Conservation (phyloP, 2,797 vertebrate species). For the Okamejei kenojei region DNA sequence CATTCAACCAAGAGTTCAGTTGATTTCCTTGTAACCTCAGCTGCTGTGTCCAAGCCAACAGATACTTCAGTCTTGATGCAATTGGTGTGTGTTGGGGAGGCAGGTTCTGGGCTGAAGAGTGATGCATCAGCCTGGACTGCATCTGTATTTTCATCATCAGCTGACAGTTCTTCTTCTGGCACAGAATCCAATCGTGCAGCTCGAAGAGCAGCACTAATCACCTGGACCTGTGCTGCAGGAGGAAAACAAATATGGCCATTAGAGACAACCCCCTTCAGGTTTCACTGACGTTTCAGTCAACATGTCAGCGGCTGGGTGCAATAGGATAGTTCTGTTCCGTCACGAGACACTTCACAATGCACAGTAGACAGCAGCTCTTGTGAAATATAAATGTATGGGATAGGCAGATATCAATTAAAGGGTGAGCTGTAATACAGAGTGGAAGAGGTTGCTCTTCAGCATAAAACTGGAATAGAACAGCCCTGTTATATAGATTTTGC, state of each 20-base stretch:
- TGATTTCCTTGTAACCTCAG: neutral
- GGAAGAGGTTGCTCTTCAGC: neutral
- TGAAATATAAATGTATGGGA: neutral
- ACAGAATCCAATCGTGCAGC: conserved; percentile 73
- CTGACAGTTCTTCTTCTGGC: conserved; percentile 45
- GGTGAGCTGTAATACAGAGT: neutral
- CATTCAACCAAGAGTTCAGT: neutral
- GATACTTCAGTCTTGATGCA: neutral
- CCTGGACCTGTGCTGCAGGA: conserved; percentile 74
- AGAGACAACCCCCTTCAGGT: neutral
- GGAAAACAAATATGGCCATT: neutral
- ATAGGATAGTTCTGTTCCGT: neutral
- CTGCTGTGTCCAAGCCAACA: neutral
- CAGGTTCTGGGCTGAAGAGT: neutral
- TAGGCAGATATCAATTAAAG: neutral
- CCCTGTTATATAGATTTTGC: neutral
- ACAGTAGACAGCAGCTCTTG: neutral
- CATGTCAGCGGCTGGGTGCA: neutral
- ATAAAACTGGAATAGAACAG: neutral
- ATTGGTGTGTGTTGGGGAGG: neutral
- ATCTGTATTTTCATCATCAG: neutral
- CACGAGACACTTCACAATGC: neutral
- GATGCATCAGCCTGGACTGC: neutral
- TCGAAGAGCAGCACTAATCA: conserved; percentile 77
- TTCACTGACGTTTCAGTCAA: neutral